Conservation (phyloP, 2,888 invertebrate genomes). For the Copidosoma aretas region DNA sequence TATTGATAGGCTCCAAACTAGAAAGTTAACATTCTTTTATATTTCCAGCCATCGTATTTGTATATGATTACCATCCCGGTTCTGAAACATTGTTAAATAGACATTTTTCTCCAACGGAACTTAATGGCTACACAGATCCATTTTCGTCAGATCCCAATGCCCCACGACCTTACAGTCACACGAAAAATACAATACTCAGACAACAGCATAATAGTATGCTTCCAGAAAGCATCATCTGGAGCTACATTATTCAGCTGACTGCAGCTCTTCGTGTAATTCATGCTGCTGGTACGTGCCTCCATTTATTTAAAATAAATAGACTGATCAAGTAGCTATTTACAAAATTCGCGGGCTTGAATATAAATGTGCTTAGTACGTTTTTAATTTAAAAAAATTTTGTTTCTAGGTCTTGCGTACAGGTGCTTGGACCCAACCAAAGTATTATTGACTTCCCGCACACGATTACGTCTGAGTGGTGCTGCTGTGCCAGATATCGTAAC, state of each 20-base stretch:
- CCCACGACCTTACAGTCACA: conserved; percentile 81
- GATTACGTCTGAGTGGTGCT: conserved; percentile 82
- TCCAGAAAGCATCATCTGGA: conserved; percentile 93
- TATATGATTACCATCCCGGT: conserved; percentile 94
- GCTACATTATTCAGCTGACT: conserved; percentile 92
- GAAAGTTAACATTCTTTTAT: conserved; percentile 38
- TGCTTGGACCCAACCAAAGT: conserved; percentile 93
- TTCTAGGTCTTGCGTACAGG: conserved; percentile 74
- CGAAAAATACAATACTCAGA: conserved; percentile 81
- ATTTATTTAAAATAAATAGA: conserved; percentile 4
- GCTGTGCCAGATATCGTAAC: conserved; percentile 83
- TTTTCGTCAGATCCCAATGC: conserved; percentile 85
- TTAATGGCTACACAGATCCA: conserved; percentile 76
- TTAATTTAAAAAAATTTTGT: background rate
- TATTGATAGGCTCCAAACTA: conserved; percentile 3
- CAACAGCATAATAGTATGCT: conserved; percentile 78
- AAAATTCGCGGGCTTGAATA: too few species aligned
- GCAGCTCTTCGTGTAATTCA: conserved; percentile 93
- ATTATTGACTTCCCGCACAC: conserved; percentile 74
- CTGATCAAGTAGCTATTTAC: too few species aligned
- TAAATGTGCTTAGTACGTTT: too few species aligned
- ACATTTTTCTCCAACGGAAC: conserved; percentile 75
- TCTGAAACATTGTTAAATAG: conserved; percentile 86
- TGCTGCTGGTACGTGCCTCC: conserved; percentile 63
- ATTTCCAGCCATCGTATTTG: conserved; percentile 87